A percentile compares a stretch with the other conserved stretches of the same genome.
Evolutionary conservation across 2,797 vertebrate genomes (phyloP).

Genomic region (Cyclopterus lumpus): DNA sequence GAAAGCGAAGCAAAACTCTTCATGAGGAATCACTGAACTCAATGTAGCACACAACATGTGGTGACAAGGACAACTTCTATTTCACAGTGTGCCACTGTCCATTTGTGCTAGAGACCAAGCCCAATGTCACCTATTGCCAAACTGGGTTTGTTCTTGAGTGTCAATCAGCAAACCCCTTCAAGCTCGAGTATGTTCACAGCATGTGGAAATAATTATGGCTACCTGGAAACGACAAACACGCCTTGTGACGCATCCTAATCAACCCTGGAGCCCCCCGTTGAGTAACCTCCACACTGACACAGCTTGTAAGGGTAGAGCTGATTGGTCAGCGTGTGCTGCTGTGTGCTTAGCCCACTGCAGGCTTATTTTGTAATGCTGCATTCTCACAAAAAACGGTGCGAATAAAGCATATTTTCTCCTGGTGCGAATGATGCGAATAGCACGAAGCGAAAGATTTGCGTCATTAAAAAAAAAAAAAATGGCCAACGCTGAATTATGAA

Average conservation of each 20-base stretch:
- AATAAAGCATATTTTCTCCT: no score
- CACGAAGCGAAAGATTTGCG: no score
- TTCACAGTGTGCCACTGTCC: not conserved
- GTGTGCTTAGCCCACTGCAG: not conserved
- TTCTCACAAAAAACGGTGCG: no score
- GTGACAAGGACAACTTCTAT: not conserved
- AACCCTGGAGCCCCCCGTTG: not conserved
- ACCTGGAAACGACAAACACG: conserved; percentile 31
- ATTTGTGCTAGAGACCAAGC: not conserved
- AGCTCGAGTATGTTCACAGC: conserved; percentile 26
- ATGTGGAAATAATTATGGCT: conserved; percentile 28
- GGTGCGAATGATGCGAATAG: no score
- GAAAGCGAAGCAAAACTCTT: not conserved
- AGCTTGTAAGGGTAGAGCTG: conserved; percentile 24
- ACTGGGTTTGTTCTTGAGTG: not conserved
- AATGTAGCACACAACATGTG: not conserved
- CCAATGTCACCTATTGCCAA: not conserved
- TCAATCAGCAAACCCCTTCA: conserved; percentile 12
- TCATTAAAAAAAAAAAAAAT: no score
- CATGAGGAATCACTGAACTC: not conserved
- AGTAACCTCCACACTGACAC: conserved; percentile 22
- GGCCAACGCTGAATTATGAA: no score
- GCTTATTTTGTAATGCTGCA: conserved; percentile 2
- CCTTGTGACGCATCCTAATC: conserved; percentile 37
- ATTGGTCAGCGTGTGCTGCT: not conserved